A percentile compares a stretch with the other conserved stretches of the same genome.
Conservation (phyloP, 2,797 vertebrate species). For the Adrianichthys oophorus region DNA sequence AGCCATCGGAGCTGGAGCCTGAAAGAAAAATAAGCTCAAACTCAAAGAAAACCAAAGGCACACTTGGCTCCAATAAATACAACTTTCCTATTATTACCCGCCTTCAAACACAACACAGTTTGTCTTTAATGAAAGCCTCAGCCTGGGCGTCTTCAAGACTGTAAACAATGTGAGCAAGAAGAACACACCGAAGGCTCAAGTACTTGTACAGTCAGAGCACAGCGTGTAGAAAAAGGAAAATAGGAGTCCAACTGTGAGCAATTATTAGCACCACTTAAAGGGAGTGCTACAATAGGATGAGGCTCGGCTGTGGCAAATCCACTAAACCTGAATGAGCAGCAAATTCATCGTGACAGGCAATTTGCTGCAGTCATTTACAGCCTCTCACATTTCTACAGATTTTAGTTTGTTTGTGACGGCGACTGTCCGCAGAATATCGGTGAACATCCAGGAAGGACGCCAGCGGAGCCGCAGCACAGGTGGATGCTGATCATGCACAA, state of each 20-base stretch:
- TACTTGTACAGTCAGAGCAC: constrained; percentile 20
- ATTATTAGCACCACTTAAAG: constrained; percentile 47
- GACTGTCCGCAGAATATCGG: background rate
- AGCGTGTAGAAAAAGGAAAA: constrained; percentile 35
- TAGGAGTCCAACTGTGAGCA: constrained; percentile 45
- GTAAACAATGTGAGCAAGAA: constrained; percentile 8
- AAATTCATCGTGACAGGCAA: constrained; percentile 27
- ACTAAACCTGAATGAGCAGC: constrained; percentile 23
- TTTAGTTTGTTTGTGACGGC: constrained; percentile 1
- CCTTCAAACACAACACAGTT: background rate
- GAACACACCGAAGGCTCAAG: constrained; percentile 25
- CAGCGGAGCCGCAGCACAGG: background rate
- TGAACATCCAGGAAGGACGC: background rate
- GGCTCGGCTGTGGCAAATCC: constrained; percentile 40
- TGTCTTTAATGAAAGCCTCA: background rate
- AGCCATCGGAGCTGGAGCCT: constrained; percentile 85
- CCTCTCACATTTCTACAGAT: constrained; percentile 3
- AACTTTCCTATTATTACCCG: background rate
- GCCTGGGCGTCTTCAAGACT: background rate
- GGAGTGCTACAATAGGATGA: constrained; percentile 30
- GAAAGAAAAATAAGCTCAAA: constrained; percentile 2
- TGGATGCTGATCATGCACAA: background rate
- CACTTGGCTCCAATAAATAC: no score
- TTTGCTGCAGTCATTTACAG: constrained; percentile 15
- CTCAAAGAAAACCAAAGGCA: background rate